Conservation (phyloP, 2,888 invertebrate genomes). For the Ennomos fuscantarius region DNA sequence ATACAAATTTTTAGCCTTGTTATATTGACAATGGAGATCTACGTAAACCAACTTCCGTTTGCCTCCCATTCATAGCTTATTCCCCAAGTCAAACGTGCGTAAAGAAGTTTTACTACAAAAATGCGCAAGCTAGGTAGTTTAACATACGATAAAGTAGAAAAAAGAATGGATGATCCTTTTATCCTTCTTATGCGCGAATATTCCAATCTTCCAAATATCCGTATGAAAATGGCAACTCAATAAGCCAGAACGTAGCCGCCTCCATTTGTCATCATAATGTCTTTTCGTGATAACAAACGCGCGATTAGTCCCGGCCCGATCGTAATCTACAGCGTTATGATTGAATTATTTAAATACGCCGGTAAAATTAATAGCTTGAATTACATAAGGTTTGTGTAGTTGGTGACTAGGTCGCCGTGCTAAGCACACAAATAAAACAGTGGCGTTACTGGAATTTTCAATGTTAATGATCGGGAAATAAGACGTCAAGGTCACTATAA, state of each 20-base stretch:
- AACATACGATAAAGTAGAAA: no score
- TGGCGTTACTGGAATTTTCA: no score
- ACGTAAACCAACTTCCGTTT: no score
- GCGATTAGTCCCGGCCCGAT: slow-evolving; percentile 25
- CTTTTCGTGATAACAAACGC: slow-evolving; percentile 30
- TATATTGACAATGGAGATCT: no score
- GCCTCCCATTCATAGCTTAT: no score
- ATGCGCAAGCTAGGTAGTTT: no score
- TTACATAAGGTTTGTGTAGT: slow-evolving; percentile 10
- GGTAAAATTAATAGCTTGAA: slow-evolving; percentile 20
- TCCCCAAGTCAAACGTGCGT: no score
- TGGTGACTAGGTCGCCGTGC: slow-evolving; percentile 1
- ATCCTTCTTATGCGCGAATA: slow-evolving; percentile 5
- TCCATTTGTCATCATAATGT: slow-evolving; percentile 30
- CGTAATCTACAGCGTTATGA: slow-evolving; percentile 27
- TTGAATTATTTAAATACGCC: slow-evolving; percentile 33
- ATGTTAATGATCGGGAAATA: no score
- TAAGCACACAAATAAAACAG: no score
- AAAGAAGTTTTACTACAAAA: no score
- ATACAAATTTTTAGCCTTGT: no score
- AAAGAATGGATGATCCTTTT: background rate
- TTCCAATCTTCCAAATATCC: slow-evolving; percentile 9
- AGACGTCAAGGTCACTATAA: no score
- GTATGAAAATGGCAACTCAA: slow-evolving; percentile 23
- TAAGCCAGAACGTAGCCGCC: slow-evolving; percentile 23